phyloP scores from a whole-genome alignment of 2,113 vertebrate genomes.

The Pomatorhinus ruficollis region DNA sequence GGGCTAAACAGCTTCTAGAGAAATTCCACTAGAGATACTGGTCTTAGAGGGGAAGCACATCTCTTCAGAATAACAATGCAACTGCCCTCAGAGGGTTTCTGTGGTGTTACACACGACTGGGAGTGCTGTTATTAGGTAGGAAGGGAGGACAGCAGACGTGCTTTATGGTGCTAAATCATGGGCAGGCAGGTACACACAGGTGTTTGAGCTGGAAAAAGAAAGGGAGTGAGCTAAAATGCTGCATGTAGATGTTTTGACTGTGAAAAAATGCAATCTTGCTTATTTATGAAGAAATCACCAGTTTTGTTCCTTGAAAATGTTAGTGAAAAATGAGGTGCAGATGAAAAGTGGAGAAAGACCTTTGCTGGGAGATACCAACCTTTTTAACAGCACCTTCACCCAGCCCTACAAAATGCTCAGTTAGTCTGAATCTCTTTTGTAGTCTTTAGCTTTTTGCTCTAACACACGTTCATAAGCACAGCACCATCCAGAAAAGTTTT shows the following conservation, averaged over 20 bases:
- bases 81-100: not conserved
- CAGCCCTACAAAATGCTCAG: not conserved
- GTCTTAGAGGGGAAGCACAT: not conserved
- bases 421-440: not conserved
- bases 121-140: not conserved
- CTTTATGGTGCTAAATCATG: not conserved
- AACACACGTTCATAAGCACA: not conserved
- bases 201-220: not conserved
- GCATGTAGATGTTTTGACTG: accelerated
- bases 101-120: not conserved
- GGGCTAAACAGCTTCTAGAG: not conserved
- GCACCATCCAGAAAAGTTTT: not conserved
- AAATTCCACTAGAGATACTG: not conserved
- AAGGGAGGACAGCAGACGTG: not conserved
- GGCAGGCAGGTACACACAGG: not conserved
- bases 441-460: not conserved
- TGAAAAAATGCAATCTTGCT: not conserved
- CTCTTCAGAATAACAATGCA: not conserved
- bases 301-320: not conserved
- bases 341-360: not conserved
- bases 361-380: not conserved
- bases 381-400: not conserved
- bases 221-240: not conserved
- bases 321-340: not conserved
- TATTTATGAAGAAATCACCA: not conserved